Conservation (phyloP, 2,888 invertebrate species). For the Netelia inedita region DNA sequence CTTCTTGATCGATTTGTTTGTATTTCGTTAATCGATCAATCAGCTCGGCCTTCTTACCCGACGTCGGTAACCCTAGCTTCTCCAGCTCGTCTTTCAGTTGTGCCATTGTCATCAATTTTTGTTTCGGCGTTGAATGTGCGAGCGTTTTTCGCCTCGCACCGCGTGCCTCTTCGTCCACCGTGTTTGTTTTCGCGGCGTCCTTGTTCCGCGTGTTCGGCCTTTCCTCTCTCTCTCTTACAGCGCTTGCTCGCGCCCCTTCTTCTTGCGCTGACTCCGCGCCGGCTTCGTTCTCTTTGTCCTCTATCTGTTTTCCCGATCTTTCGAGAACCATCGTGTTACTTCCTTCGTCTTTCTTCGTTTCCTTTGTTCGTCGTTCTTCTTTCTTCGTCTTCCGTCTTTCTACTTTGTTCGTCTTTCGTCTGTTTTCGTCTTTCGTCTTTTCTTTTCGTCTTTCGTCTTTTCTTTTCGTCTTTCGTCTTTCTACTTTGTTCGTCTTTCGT, state of each 20-base stretch:
- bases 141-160: neutral
- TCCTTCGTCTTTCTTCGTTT: too few species aligned
- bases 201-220: neutral
- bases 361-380: too few species aligned
- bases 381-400: too few species aligned
- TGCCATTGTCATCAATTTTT: neutral
- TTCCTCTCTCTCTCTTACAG: slow-evolving; percentile 6
- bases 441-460: too few species aligned
- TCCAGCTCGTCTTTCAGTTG: neutral
- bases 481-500: too few species aligned
- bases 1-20: neutral
- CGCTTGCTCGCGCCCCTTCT: neutral
- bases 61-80: neutral
- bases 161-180: neutral
- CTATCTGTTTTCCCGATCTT: slow-evolving; percentile 3
- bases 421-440: too few species aligned
- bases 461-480: too few species aligned
- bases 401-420: too few species aligned
- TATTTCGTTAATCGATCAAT: neutral
- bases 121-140: slow-evolving; percentile 3
- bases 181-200: slow-evolving; percentile 7
- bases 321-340: slow-evolving; percentile 6
- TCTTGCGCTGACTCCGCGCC: neutral
- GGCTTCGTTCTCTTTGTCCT: slow-evolving; percentile 13
- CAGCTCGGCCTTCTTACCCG: slow-evolving; percentile 22